Percentiles rank a stretch among this genome's conserved stretches.
These are phyloP conservation scores for Axea sp. DNA, from an alignment of 2,888 invertebrate genomes.

Conservation along the genomic window DNA sequence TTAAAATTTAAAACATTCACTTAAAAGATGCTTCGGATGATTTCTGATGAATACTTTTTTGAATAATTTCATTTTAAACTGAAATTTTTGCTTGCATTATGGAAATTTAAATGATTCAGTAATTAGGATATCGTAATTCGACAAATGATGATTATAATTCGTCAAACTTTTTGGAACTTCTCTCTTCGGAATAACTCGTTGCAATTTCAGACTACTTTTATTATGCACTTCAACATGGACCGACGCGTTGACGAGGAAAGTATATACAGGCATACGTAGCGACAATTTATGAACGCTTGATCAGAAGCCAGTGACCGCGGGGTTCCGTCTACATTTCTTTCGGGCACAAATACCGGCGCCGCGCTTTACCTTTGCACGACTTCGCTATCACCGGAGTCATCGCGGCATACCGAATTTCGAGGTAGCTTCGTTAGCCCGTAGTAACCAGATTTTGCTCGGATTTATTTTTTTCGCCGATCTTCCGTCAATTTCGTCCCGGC, in stretches of 20 bases:
- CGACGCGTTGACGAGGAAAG: slow-evolving; percentile 44
- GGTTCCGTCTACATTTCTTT: slow-evolving; percentile 53
- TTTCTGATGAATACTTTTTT: too few species aligned
- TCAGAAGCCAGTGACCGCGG: slow-evolving; percentile 59
- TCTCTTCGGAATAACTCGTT: too few species aligned
- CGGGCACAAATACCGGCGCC: slow-evolving; percentile 47
- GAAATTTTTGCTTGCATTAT: too few species aligned
- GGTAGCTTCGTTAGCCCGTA: slow-evolving; percentile 50
- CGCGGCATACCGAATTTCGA: slow-evolving; percentile 49
- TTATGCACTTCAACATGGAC: too few species aligned
- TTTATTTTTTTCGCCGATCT: slow-evolving; percentile 40
- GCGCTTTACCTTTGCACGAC: slow-evolving; percentile 51
- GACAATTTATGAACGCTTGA: slow-evolving; percentile 58
- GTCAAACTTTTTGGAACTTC: too few species aligned
- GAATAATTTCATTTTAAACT: too few species aligned
- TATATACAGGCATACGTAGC: slow-evolving; percentile 7
- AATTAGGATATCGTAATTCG: too few species aligned
- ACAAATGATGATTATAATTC: too few species aligned
- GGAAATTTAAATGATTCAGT: too few species aligned
- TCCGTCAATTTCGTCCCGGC: slow-evolving; percentile 25
- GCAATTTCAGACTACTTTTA: too few species aligned
- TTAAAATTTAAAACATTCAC: too few species aligned
- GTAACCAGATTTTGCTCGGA: slow-evolving; percentile 37
- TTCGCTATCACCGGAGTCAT: slow-evolving; percentile 46
- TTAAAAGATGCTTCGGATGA: too few species aligned